Percentiles rank a stretch among this genome's conserved stretches.
phyloP scores from a whole-genome alignment of 2,113 vertebrate genomes.

The Spilogale gracilis region DNA sequence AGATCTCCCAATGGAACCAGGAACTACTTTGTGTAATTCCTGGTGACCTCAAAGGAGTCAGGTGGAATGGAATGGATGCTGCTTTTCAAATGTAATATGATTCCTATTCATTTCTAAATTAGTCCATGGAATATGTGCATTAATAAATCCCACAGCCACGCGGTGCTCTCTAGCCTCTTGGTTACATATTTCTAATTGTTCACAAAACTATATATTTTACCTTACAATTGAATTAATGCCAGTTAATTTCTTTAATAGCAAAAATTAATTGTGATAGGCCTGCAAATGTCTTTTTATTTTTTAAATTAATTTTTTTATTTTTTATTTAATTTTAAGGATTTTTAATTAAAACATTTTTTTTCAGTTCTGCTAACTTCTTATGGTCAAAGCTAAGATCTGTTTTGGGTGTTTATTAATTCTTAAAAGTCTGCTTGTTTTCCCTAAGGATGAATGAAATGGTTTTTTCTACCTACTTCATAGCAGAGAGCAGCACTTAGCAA shows the following conservation, averaged over 20 bases:
- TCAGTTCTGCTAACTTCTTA: background rate
- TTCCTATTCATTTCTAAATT: background rate
- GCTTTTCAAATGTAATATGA: background rate
- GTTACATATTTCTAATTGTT: background rate
- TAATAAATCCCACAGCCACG: background rate
- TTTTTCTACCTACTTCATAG: background rate
- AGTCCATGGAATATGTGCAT: background rate
- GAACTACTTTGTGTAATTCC: background rate
- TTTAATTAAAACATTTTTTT: background rate
- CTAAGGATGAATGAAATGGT: background rate
- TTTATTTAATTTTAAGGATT: background rate
- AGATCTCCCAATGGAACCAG: background rate
- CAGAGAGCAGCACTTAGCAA: background rate
- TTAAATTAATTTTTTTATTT: background rate
- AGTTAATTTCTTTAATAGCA: background rate
- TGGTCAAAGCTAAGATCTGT: background rate
- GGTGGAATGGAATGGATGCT: background rate
- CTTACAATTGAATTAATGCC: background rate
- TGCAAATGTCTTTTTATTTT: background rate
- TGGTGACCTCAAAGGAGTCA: background rate
- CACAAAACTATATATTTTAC: background rate
- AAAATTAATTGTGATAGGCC: conserved; percentile 21
- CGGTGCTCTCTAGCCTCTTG: background rate
- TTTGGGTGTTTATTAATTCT: background rate
- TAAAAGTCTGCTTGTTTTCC: background rate